phyloP scores from a whole-genome alignment of 2,797 vertebrate genomes.

The Enteromius thamalakanensis region DNA sequence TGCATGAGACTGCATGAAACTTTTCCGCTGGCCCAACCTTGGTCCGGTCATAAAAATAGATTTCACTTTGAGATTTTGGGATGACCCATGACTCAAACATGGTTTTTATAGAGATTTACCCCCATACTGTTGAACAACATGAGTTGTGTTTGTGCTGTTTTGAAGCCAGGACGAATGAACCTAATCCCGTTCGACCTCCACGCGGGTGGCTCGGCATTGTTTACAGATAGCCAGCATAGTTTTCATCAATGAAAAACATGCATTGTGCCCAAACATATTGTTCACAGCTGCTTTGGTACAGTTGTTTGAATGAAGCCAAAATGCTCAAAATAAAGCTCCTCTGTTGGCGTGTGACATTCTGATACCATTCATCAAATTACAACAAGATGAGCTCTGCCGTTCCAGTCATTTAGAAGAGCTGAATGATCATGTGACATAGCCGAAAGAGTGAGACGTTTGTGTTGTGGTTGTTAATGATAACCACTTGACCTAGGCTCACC shows the following conservation, averaged over 20 bases:
- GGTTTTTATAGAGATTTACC: not conserved
- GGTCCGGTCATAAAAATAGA: not conserved
- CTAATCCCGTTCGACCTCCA: constrained; percentile 5
- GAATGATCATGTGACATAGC: constrained; percentile 23
- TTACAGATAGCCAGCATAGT: constrained; percentile 52
- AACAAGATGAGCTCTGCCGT: constrained; percentile 25
- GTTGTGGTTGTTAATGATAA: constrained; percentile 26
- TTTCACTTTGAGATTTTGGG: not conserved
- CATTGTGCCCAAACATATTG: constrained; percentile 46
- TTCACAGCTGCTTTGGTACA: constrained; percentile 16
- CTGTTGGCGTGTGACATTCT: constrained; percentile 16
- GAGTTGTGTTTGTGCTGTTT: not conserved
- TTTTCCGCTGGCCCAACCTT: too few species aligned
- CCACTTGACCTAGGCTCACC: constrained; percentile 61
- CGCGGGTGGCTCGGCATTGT: constrained; percentile 26
- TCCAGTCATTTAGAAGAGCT: constrained; percentile 33
- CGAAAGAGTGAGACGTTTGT: constrained; percentile 10
- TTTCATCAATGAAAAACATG: constrained; percentile 60
- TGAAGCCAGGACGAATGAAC: constrained; percentile 28
- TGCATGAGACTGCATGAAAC: not conserved
- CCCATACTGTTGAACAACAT: not conserved
- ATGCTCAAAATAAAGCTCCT: constrained; percentile 41
- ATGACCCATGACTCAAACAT: not conserved
- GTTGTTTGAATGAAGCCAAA: constrained; percentile 32
- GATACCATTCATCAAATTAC: constrained; percentile 50